phyloP scores from a whole-genome alignment of 1,140 invertebrate genomes.

The Nymphalis io region DNA sequence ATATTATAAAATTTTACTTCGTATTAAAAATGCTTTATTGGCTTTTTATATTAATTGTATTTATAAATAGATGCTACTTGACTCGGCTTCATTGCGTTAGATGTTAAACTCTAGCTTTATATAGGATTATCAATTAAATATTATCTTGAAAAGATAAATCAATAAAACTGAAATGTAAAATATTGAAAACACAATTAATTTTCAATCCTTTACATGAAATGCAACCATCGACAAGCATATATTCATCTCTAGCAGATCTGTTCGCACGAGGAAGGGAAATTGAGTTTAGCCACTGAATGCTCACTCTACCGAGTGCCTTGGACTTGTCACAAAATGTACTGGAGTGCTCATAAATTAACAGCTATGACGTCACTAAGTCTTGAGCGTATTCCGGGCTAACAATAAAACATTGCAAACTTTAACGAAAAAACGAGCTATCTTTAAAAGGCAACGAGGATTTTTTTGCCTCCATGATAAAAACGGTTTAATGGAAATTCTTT shows the following conservation, averaged over 20 bases:
- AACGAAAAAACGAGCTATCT: constrained; percentile 13
- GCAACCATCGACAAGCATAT: constrained; percentile 5
- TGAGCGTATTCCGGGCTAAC: constrained; percentile 26
- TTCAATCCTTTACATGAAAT: neutral
- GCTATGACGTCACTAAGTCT: constrained; percentile 25
- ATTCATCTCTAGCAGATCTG: constrained; percentile 20
- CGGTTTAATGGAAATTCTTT: constrained; percentile 31
- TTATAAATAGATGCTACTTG: too few relatives aligned
- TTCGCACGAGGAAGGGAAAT: constrained; percentile 31
- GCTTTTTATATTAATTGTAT: too few relatives aligned
- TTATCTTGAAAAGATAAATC: too few relatives aligned
- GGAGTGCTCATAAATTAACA: constrained; percentile 36
- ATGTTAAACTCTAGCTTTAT: too few relatives aligned
- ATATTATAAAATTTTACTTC: too few relatives aligned
- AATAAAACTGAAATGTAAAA: too few relatives aligned
- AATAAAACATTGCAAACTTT: constrained; percentile 11
- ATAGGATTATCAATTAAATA: too few relatives aligned
- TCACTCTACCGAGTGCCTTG: constrained; percentile 28
- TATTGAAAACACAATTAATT: too few relatives aligned
- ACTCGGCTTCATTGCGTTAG: too few relatives aligned
- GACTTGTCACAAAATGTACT: constrained; percentile 29
- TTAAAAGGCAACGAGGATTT: constrained; percentile 14
- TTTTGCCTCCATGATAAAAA: constrained; percentile 14
- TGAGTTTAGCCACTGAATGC: constrained; percentile 27
- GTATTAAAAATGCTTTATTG: too few relatives aligned